phyloP scores from a whole-genome alignment of 2,797 vertebrate genomes.

The Darevskia nairensis region DNA sequence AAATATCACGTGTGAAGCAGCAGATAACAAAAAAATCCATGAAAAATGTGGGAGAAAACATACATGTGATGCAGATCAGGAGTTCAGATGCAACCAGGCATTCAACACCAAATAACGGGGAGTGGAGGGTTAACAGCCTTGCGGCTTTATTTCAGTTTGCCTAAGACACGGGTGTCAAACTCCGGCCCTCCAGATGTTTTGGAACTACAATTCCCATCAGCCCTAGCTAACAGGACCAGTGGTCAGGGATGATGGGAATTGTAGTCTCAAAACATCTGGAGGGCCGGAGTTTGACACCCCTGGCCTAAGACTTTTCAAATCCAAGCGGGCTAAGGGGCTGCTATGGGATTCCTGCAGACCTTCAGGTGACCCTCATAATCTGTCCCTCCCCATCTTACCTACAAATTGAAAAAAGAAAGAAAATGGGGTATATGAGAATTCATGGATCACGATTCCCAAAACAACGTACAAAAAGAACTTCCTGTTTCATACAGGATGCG shows the following conservation, averaged over 20 bases:
- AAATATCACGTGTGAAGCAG: background rate
- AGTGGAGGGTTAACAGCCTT: background rate
- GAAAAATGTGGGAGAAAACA: conserved; percentile 9
- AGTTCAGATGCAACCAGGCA: background rate
- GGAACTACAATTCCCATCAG: too few relatives aligned
- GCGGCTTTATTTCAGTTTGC: background rate
- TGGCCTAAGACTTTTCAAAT: background rate
- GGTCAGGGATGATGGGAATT: too few relatives aligned
- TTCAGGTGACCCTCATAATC: background rate
- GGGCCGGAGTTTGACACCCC: too few relatives aligned
- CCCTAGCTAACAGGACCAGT: too few relatives aligned
- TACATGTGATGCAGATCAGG: background rate
- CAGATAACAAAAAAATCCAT: background rate
- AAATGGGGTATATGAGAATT: background rate
- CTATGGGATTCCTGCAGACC: background rate
- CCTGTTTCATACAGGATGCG: background rate
- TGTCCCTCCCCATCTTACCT: background rate
- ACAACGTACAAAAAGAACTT: background rate
- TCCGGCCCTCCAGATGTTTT: too few relatives aligned
- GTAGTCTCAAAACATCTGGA: too few relatives aligned
- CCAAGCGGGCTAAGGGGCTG: background rate
- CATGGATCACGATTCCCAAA: background rate
- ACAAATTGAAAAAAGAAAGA: background rate
- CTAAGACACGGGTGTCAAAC: too few relatives aligned
- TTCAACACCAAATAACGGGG: background rate